Conservation (phyloP, 2,113 vertebrate genomes). For the Nothocercus nigrocapillus region DNA sequence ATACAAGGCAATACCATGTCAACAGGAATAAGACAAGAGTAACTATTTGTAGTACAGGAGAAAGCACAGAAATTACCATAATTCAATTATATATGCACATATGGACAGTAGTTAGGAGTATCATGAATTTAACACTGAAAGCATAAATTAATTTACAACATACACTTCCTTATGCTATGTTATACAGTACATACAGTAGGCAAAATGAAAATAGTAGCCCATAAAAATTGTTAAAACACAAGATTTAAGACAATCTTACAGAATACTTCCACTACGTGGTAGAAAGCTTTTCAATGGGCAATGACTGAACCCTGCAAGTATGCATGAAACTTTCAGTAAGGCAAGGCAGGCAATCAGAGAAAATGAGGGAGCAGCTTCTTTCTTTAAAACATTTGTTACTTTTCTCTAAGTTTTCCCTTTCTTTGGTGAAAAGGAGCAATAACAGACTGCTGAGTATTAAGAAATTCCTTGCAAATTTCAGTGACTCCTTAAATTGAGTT, state of each 20-base stretch:
- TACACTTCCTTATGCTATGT: accelerated
- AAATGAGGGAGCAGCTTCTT: background rate
- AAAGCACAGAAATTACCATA: background rate
- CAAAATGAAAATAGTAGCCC: background rate
- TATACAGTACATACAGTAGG: background rate
- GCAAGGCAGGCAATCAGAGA: background rate
- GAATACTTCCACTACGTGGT: background rate
- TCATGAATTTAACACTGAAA: background rate
- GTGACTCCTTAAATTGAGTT: background rate
- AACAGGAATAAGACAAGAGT: background rate
- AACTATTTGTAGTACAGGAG: background rate
- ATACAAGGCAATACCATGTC: background rate
- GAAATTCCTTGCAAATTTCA: background rate
- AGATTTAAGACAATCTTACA: background rate
- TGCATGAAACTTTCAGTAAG: background rate
- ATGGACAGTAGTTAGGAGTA: background rate
- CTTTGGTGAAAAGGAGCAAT: background rate
- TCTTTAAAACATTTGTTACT: background rate
- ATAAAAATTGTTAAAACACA: background rate
- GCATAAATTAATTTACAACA: background rate
- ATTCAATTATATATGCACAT: background rate
- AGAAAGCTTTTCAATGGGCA: background rate
- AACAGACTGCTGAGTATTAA: background rate
- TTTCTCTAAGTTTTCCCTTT: background rate
- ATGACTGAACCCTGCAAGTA: background rate